Conservation (phyloP, 92 coral and sea anemone genomes). For the Chrysogorgia sp. region DNA sequence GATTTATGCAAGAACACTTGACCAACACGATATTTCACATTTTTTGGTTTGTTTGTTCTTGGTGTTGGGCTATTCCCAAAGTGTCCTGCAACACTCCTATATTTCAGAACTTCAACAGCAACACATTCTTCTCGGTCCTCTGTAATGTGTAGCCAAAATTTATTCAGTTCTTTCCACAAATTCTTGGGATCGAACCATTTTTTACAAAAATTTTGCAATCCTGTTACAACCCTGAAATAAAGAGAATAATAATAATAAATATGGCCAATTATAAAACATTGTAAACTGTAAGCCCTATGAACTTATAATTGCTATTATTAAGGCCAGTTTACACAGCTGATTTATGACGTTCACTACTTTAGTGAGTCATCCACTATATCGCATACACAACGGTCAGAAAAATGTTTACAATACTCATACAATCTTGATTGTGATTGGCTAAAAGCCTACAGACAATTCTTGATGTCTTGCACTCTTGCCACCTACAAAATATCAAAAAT, state of each 20-base stretch:
- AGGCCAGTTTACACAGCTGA: neutral
- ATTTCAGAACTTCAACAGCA: conserved; percentile 81
- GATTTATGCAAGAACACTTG: conserved; percentile 84
- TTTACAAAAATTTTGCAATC: conserved; percentile 65
- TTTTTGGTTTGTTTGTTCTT: conserved; percentile 71
- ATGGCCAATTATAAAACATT: neutral
- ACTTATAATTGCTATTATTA: too few relatives aligned
- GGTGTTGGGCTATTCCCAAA: conserved; percentile 76
- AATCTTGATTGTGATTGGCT: too few relatives aligned
- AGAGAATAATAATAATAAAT: neutral
- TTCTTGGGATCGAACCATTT: conserved; percentile 78
- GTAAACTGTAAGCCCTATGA: neutral
- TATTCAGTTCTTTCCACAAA: conserved; percentile 66
- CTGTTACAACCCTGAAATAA: conserved; percentile 63
- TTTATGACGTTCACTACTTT: too few relatives aligned
- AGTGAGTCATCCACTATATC: too few relatives aligned
- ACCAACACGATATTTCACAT: conserved; percentile 79
- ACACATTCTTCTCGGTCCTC: conserved; percentile 90
- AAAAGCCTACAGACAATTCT: too few relatives aligned
- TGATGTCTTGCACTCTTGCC: too few relatives aligned
- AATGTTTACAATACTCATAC: too few relatives aligned
- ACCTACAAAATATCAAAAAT: too few relatives aligned
- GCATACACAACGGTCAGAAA: too few relatives aligned
- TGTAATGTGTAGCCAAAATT: conserved; percentile 41
- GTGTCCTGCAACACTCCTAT: conserved; percentile 70